A percentile compares a stretch with the other conserved stretches of the same genome.
Conservation (phyloP, 2,797 vertebrate species). For the Apogon hyalosoma region DNA sequence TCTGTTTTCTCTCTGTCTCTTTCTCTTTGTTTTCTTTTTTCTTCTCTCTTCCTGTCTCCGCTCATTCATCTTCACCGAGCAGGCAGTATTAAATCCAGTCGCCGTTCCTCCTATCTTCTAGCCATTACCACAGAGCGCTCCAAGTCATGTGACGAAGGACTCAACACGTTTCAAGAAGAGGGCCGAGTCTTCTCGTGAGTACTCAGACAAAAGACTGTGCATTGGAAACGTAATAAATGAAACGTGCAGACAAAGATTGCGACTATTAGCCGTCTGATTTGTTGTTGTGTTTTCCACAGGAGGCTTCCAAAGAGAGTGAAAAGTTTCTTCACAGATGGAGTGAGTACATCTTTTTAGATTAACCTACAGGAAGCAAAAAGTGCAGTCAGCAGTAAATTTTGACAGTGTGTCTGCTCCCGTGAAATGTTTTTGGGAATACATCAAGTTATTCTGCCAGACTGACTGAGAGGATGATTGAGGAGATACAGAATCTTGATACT, state of each 20-base stretch:
- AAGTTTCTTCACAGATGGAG: conserved; percentile 96
- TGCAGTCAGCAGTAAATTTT: background rate
- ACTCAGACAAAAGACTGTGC: background rate
- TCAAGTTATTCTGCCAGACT: too few species aligned
- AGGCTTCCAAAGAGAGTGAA: conserved; percentile 93
- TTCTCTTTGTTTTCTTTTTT: conserved; percentile 33
- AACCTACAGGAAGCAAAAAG: background rate
- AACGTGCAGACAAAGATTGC: background rate
- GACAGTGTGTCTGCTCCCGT: background rate
- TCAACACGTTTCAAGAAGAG: conserved; percentile 94
- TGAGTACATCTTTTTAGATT: conserved; percentile 76
- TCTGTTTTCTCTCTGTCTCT: conserved; percentile 61
- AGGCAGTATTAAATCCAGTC: conserved; percentile 95
- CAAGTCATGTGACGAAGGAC: conserved; percentile 97
- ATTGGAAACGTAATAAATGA: fast-evolving
- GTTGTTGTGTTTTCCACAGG: conserved; percentile 76
- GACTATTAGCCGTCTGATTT: conserved; percentile 1
- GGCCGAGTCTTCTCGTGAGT: conserved; percentile 90
- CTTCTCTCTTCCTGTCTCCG: conserved; percentile 33
- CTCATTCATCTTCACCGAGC: conserved; percentile 68
- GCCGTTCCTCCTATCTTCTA: conserved; percentile 96
- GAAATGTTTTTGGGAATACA: too few species aligned
- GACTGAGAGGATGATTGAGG: too few species aligned
- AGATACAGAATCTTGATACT: too few species aligned
- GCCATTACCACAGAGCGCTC: conserved; percentile 96